phyloP scores from a whole-genome alignment of 1,140 invertebrate species.

The Paralvinella palmiformis region DNA sequence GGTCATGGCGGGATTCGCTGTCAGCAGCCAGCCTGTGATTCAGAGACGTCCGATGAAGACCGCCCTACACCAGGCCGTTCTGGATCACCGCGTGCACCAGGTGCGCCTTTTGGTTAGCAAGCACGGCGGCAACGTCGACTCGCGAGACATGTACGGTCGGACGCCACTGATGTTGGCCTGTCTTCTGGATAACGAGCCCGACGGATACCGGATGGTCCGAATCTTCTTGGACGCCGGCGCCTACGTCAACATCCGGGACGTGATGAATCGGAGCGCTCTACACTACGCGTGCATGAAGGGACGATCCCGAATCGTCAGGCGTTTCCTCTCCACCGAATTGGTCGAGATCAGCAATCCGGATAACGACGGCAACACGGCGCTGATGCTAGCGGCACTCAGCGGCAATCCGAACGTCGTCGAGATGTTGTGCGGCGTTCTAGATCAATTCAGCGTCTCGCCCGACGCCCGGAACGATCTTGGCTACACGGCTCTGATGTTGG shows the following conservation, averaged over 20 bases:
- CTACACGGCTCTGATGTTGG: slow-evolving; percentile 40
- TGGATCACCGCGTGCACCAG: slow-evolving; percentile 42
- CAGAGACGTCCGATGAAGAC: slow-evolving; percentile 39
- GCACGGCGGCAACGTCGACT: slow-evolving; percentile 34
- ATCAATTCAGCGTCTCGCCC: slow-evolving; percentile 35
- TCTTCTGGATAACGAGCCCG: slow-evolving; percentile 35
- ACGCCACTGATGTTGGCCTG: slow-evolving; percentile 45
- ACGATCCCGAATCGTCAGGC: slow-evolving; percentile 28
- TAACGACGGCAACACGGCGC: slow-evolving; percentile 43
- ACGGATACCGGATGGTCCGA: slow-evolving; percentile 37
- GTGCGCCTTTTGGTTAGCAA: slow-evolving; percentile 38
- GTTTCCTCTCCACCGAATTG: slow-evolving; percentile 34
- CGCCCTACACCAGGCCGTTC: slow-evolving; percentile 43
- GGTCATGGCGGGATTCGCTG: background rate
- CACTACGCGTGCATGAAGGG: slow-evolving; percentile 40
- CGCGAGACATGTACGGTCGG: slow-evolving; percentile 37
- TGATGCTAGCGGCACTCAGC: slow-evolving; percentile 36
- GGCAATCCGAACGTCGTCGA: slow-evolving; percentile 36
- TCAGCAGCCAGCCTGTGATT: background rate
- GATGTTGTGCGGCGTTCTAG: slow-evolving; percentile 26
- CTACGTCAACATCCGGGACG: slow-evolving; percentile 30
- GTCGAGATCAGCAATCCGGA: slow-evolving; percentile 40
- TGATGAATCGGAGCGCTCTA: slow-evolving; percentile 36
- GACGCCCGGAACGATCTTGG: slow-evolving; percentile 40
- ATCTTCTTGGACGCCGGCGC: slow-evolving; percentile 37